Conservation (phyloP, 2,888 invertebrate genomes). For the Zootermopsis nevadensis region DNA sequence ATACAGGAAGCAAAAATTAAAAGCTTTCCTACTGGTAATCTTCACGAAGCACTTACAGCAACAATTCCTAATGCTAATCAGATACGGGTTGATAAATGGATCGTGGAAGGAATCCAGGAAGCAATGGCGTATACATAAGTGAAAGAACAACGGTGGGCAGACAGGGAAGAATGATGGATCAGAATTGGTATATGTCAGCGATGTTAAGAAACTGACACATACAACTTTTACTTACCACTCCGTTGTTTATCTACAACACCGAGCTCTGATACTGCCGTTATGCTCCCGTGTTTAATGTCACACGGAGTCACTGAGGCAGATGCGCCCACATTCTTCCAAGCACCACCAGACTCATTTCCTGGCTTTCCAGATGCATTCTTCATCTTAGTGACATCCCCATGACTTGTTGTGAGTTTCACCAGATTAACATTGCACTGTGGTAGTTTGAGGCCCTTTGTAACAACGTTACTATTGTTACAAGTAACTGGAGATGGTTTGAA, state of each 20-base stretch:
- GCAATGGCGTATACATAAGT: no score
- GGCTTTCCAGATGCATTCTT: slow-evolving; percentile 19
- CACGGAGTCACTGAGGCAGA: not conserved
- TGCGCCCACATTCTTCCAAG: not conserved
- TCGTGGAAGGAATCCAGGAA: no score
- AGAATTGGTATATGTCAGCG: no score
- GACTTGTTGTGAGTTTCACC: slow-evolving; percentile 57
- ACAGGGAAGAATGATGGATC: no score
- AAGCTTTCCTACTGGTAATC: not conserved
- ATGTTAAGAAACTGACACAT: not conserved
- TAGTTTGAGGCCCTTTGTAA: slow-evolving; percentile 54
- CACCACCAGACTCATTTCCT: not conserved
- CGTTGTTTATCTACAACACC: slow-evolving; percentile 28
- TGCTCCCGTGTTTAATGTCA: not conserved
- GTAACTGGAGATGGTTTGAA: slow-evolving; percentile 50
- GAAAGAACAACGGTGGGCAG: no score
- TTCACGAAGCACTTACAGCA: not conserved
- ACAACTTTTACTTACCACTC: slow-evolving; percentile 36
- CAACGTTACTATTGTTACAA: slow-evolving; percentile 20
- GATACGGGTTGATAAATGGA: not conserved
- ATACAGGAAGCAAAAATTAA: not conserved
- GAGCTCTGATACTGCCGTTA: not conserved
- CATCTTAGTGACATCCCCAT: slow-evolving; percentile 26
- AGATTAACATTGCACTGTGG: slow-evolving; percentile 60
- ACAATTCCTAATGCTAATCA: not conserved